phyloP scores from a whole-genome alignment of 2,113 vertebrate genomes.

The Ancistrus triradiatus region DNA sequence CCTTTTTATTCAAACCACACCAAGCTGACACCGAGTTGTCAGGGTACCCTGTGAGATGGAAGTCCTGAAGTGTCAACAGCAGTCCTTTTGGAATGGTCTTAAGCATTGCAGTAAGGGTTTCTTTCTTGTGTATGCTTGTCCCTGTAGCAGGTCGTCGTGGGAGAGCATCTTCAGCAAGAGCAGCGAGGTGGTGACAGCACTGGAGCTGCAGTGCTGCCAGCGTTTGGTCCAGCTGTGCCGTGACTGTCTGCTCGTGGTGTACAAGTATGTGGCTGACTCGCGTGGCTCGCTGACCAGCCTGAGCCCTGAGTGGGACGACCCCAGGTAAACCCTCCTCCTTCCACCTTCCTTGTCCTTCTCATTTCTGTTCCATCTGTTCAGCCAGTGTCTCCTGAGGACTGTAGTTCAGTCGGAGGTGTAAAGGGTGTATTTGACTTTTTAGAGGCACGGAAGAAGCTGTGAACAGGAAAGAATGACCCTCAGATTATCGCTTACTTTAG shows the following conservation, averaged over 20 bases:
- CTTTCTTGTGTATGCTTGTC: conserved; percentile 5
- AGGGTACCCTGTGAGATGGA: conserved; percentile 11
- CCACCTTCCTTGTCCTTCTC: not conserved
- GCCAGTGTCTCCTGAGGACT: not conserved
- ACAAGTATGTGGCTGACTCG: conserved; percentile 87
- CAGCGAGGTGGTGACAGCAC: conserved; percentile 81
- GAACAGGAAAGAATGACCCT: conserved; percentile 73
- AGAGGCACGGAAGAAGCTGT: conserved; percentile 55
- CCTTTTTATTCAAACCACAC: conserved; percentile 6
- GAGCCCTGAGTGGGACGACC: conserved; percentile 84
- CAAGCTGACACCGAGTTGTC: not conserved
- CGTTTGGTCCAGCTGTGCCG: conserved; percentile 91
- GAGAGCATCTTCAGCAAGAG: conserved; percentile 87
- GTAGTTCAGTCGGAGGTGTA: conserved; percentile 14
- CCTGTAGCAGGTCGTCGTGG: conserved; percentile 80
- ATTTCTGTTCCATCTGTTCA: conserved; percentile 10
- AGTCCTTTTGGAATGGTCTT: conserved; percentile 6
- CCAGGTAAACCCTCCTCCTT: conserved; percentile 72
- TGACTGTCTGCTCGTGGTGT: conserved; percentile 91
- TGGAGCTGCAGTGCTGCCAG: conserved; percentile 88
- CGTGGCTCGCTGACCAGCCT: conserved; percentile 79
- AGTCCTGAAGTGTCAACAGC: conserved; percentile 11
- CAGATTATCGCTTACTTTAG: conserved; percentile 73
- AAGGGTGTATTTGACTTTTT: conserved; percentile 25
- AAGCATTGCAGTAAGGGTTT: not conserved